Evolutionary conservation across 2,113 vertebrate species (phyloP), one percentile per base, ranked within the genome.

Genomic region (Tricholaema leucomelas): DNA sequence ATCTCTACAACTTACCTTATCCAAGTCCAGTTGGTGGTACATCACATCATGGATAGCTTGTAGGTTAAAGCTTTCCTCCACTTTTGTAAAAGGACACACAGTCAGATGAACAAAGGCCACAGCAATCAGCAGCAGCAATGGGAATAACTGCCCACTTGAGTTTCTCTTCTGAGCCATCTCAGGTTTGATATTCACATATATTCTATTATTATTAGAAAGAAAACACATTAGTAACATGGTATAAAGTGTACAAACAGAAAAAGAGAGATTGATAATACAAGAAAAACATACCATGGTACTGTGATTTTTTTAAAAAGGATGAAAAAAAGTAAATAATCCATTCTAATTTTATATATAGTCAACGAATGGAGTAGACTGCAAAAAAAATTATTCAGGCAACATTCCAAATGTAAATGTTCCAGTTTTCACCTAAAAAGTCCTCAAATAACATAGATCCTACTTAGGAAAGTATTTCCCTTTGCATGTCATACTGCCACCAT

Each of bases 21-120:
- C 97, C 90, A 99, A 85, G 36, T 98, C 96, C 83, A 98, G 94
- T 44, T 97, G 97, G 96, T 99, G 98, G 93, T 98, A 99, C 12
- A 99, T 92, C 93, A 99, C 97, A 87, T 99, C 99, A 33, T 99
- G 99, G 16, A 90, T 88, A 4, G 99, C 99, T 96, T 99, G 99
- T 46, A 99, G 95, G 66, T 98, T 99, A 92, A 99, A 99, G 91
- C 99, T 99, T 90, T 99, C 99, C 76, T 99, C 99, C 36, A 99
- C 99, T 97, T 99, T 99, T 10, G 98, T 98, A 61, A 98, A 99
- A 18, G 99, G 99, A 64, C 99, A 99, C 50, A 96, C 74, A 3
- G 97, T 75, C 66, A 99, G 92, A 97, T 99, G 99, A 75, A 98
- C 16, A 9, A 98, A 85, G 11, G 97, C 96, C 2, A 98, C 97